Evolutionary conservation across 2,797 vertebrate genomes (phyloP).

Genomic region (Megaceryle alcyon): DNA sequence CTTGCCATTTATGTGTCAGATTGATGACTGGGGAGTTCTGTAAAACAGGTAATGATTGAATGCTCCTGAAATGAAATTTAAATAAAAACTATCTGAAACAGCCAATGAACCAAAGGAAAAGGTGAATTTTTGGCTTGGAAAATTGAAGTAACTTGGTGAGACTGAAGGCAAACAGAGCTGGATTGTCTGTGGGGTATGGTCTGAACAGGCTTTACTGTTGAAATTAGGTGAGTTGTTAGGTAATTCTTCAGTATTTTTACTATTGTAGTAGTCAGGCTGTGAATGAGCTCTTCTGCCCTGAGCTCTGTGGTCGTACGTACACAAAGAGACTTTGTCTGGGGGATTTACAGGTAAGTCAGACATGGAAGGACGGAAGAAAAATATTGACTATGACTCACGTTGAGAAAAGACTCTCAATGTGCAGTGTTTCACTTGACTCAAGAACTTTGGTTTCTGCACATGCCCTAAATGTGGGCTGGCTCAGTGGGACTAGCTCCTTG

Average conservation of each 20-base stretch:
- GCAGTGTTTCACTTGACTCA: not conserved
- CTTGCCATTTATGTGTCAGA: slow-evolving; percentile 11
- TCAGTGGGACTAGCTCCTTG: not conserved
- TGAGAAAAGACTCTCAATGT: not conserved
- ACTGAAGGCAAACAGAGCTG: slow-evolving; percentile 25
- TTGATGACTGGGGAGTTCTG: slow-evolving; percentile 34
- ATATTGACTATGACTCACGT: not conserved
- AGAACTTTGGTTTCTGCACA: not conserved
- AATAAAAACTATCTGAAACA: slow-evolving; percentile 26
- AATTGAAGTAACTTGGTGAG: slow-evolving; percentile 3
- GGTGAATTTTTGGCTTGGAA: not conserved
- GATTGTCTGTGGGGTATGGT: not conserved
- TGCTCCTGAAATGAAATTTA: slow-evolving; percentile 37
- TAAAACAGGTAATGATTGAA: slow-evolving; percentile 8
- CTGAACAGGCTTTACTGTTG: not conserved
- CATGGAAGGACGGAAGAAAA: not conserved
- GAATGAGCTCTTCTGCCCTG: not conserved
- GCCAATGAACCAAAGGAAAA: not conserved
- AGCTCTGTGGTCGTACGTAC: not conserved
- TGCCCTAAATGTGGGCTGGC: not conserved
- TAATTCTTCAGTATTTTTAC: slow-evolving; percentile 5
- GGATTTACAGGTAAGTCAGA: not conserved
- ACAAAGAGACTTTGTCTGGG: not conserved
- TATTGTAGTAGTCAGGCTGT: not conserved
- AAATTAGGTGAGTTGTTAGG: not conserved